These are phyloP conservation scores for Gambusia yucatana DNA, from an alignment of 2,797 vertebrate species.

Conservation along the genomic window DNA sequence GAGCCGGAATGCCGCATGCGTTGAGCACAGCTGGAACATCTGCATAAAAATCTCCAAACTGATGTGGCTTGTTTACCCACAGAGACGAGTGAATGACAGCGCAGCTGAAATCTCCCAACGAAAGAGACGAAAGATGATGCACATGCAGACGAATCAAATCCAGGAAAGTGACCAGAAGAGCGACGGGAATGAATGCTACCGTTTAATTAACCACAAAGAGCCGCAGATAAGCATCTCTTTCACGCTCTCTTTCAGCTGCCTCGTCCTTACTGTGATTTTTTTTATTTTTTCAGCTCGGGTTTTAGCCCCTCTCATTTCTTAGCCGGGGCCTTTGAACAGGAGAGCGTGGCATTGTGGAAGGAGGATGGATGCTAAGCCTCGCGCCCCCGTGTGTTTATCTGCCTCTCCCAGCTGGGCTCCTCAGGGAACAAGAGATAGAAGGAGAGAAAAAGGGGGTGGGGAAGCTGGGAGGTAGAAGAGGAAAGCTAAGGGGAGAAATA, in stretches of 20 bases:
- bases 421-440: slow-evolving; percentile 66
- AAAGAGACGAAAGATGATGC: slow-evolving; percentile 12
- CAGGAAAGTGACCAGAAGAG: slow-evolving; percentile 39
- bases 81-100: not conserved
- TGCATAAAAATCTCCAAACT: slow-evolving; percentile 25
- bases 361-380: slow-evolving; percentile 71
- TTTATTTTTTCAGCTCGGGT: slow-evolving; percentile 56
- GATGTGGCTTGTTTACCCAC: not conserved
- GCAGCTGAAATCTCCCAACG: not conserved
- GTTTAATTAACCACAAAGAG: slow-evolving; percentile 52
- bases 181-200: slow-evolving; percentile 40
- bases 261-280: slow-evolving; percentile 64
- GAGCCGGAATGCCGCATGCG: slow-evolving; percentile 23
- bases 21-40: slow-evolving; percentile 28
- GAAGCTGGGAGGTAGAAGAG: not conserved
- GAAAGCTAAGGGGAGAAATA: slow-evolving; percentile 5
- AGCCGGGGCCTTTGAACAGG: slow-evolving; percentile 70
- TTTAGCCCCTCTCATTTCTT: slow-evolving; percentile 69
- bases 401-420: slow-evolving; percentile 82
- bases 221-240: slow-evolving; percentile 52
- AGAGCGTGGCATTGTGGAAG: slow-evolving; percentile 72
- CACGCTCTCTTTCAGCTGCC: slow-evolving; percentile 52
- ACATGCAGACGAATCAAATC: slow-evolving; percentile 26
- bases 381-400: slow-evolving; percentile 79
- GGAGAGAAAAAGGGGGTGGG: not conserved